Percentiles rank a stretch among this genome's conserved stretches.
Conservation (phyloP, 2,888 invertebrate genomes). For the Rapana venosa region DNA sequence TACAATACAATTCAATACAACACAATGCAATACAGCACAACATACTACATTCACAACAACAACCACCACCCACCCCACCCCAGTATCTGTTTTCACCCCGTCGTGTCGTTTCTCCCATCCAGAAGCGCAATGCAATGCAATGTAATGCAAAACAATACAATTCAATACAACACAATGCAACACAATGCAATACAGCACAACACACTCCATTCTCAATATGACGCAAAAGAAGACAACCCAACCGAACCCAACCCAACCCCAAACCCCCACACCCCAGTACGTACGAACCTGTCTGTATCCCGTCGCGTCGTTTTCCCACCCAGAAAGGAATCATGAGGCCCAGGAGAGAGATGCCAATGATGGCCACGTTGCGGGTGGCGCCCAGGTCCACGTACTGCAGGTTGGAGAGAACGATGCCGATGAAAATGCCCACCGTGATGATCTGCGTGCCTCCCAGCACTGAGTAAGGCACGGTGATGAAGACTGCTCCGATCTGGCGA, state of each 20-base stretch:
- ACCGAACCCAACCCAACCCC: not conserved
- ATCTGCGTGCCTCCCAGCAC: conserved; percentile 75
- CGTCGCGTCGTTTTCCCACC: conserved; percentile 55
- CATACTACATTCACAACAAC: too few relatives aligned
- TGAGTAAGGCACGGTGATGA: conserved; percentile 79
- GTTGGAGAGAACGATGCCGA: conserved; percentile 66
- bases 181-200: too few relatives aligned
- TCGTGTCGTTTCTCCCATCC: too few relatives aligned
- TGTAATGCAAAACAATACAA: too few relatives aligned
- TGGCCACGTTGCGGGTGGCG: conserved; percentile 87
- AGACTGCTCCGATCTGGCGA: conserved; percentile 75
- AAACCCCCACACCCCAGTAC: not conserved
- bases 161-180: too few relatives aligned
- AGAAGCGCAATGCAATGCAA: too few relatives aligned
- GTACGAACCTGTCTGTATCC: conserved; percentile 61
- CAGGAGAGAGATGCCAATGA: conserved; percentile 89
- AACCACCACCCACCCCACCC: too few relatives aligned
- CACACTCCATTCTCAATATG: too few relatives aligned
- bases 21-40: too few relatives aligned
- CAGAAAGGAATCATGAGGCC: conserved; percentile 82
- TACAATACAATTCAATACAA: too few relatives aligned
- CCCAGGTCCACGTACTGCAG: conserved; percentile 82
- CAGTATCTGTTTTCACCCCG: too few relatives aligned
- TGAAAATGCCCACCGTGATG: conserved; percentile 63
- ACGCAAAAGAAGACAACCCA: too few relatives aligned